A percentile compares a stretch with the other conserved stretches of the same genome.
phyloP scores from a whole-genome alignment of 2,113 vertebrate species.

The Phylloscopus whistleri region DNA sequence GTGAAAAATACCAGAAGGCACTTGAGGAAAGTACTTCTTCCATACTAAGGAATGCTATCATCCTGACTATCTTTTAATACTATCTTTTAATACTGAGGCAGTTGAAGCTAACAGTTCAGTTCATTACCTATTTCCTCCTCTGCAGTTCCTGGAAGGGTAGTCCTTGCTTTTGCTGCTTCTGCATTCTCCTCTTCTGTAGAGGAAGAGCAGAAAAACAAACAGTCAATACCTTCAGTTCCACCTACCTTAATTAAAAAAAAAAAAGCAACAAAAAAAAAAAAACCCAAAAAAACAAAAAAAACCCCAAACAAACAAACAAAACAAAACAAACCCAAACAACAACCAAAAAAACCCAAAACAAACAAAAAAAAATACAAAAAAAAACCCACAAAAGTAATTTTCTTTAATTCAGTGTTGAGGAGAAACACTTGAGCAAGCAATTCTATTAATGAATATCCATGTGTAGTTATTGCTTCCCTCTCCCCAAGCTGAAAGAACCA shows the following conservation, averaged over 20 bases:
- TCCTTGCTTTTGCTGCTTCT: conserved; percentile 77
- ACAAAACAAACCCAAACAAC: no score
- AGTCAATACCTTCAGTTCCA: neutral
- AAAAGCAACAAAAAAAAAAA: no score
- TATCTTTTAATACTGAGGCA: neutral
- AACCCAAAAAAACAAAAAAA: no score
- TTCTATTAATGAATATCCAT: neutral
- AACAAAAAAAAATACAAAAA: no score
- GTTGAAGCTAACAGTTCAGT: neutral
- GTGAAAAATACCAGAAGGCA: neutral
- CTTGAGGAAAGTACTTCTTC: neutral
- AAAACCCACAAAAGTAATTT: neutral
- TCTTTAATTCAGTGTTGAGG: neutral
- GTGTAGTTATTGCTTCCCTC: neutral
- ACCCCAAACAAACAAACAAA: no score
- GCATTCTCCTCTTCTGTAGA: conserved; percentile 75
- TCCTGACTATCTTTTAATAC: neutral
- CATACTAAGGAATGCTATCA: neutral
- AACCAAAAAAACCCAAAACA: no score
- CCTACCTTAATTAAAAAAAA: neutral
- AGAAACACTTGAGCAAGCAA: neutral
- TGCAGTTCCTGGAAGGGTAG: conserved; percentile 72
- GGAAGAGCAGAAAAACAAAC: neutral
- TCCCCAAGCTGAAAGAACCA: neutral
- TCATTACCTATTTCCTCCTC: conserved; percentile 75